Evolutionary conservation across 2,113 vertebrate species (phyloP).

Genomic region (Eurystomus gularis): DNA sequence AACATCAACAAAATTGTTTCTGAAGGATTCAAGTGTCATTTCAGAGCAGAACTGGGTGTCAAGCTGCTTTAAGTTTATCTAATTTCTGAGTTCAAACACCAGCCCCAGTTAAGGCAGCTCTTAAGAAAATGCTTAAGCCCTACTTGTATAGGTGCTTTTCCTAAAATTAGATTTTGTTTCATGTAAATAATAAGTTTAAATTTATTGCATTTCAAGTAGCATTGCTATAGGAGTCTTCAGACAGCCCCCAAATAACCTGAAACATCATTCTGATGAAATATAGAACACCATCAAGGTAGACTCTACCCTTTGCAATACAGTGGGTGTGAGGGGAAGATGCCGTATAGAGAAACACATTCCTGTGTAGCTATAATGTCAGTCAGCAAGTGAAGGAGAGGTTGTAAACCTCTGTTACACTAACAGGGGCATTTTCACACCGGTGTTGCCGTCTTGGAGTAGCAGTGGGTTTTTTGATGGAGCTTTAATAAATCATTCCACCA

Average conservation of each 20-base stretch:
- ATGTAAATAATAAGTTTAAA: not conserved
- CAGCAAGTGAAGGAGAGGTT: not conserved
- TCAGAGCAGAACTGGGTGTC: not conserved
- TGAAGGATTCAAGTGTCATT: not conserved
- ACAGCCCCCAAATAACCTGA: not conserved
- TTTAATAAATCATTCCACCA: constrained; percentile 2
- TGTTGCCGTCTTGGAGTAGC: not conserved
- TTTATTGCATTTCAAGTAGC: not conserved
- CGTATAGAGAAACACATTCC: not conserved
- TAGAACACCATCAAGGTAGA: not conserved
- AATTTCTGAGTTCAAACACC: not conserved
- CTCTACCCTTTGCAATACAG: not conserved
- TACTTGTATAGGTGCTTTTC: not conserved
- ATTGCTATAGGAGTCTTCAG: not conserved
- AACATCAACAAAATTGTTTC: not conserved
- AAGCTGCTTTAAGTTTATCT: not conserved
- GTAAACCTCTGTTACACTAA: not conserved
- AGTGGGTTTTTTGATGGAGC: not conserved
- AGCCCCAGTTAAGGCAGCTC: not conserved
- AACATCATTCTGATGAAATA: not conserved
- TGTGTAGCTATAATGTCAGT: not conserved
- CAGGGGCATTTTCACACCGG: not conserved
- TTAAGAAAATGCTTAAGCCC: not conserved
- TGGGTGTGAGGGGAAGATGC: not conserved
- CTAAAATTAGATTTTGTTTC: not conserved